phyloP scores from a whole-genome alignment of 2,797 vertebrate genomes.

The Loriculus beryllinus region DNA sequence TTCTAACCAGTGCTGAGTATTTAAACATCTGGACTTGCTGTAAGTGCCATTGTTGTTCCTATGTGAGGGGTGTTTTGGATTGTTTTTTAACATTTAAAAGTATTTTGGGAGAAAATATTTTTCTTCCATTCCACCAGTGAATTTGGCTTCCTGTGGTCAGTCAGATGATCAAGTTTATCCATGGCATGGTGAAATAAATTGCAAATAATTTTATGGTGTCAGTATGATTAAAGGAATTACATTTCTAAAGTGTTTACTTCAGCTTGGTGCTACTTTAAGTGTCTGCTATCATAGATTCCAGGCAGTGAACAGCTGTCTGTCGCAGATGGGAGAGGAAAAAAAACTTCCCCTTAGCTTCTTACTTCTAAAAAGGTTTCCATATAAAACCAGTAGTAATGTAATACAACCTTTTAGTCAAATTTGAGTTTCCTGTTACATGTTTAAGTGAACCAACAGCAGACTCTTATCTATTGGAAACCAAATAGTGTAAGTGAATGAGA shows the following conservation, averaged over 20 bases:
- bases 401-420: constrained; percentile 44
- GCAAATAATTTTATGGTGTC: background rate
- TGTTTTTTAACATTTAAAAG: background rate
- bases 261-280: constrained; percentile 23
- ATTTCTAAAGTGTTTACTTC: background rate
- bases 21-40: background rate
- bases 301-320: constrained; percentile 41
- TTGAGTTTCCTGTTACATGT: constrained; percentile 27
- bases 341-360: background rate
- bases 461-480: background rate
- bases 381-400: constrained; percentile 23
- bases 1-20: constrained; percentile 21
- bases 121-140: background rate
- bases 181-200: background rate
- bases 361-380: constrained; percentile 24
- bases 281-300: constrained; percentile 44
- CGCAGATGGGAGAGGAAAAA: constrained; percentile 16
- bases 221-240: background rate
- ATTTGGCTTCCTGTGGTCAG: background rate
- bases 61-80: background rate
- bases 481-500: background rate
- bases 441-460: background rate
- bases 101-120: background rate
- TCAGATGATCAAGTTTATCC: background rate
- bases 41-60: rapidly evolving